Evolutionary conservation across 2,888 invertebrate species (phyloP).

Genomic region (Agonum fuliginosum): DNA sequence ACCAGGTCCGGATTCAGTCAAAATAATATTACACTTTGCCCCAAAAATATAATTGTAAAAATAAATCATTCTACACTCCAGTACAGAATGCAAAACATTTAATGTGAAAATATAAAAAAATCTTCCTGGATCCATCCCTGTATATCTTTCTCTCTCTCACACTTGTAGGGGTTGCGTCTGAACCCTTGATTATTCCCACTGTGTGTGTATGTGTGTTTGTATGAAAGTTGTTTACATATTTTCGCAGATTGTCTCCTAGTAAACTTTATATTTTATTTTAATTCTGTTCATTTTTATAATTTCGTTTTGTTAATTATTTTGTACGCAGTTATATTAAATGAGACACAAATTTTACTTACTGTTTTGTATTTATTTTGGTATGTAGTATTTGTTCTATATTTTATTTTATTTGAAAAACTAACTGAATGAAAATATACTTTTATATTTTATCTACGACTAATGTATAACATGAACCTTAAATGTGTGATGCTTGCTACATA

Average conservation of each 20-base stretch:
- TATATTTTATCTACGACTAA: too few species aligned
- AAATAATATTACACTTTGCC: not conserved
- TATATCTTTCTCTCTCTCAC: not conserved
- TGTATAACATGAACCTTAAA: too few species aligned
- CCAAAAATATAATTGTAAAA: not conserved
- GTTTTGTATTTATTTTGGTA: not conserved
- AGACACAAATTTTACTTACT: not conserved
- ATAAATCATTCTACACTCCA: too few species aligned
- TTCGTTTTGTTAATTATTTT: not conserved
- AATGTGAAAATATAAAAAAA: too few species aligned
- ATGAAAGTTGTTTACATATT: slow-evolving; percentile 31
- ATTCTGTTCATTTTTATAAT: slow-evolving; percentile 13
- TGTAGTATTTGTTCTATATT: not conserved
- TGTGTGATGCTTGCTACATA: too few species aligned
- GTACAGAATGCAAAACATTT: too few species aligned
- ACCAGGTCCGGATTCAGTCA: not conserved
- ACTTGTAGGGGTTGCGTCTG: not conserved
- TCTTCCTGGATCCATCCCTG: not conserved
- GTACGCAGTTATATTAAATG: not conserved
- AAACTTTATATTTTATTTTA: not conserved
- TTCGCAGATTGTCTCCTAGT: slow-evolving; percentile 17
- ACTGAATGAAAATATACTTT: too few species aligned
- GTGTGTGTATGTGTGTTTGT: not conserved
- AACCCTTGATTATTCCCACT: not conserved
- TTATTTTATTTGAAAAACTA: too few species aligned